These are phyloP conservation scores for Drosophila willistoni DNA, from an alignment of 1,140 invertebrate genomes.

Conservation along the genomic window DNA sequence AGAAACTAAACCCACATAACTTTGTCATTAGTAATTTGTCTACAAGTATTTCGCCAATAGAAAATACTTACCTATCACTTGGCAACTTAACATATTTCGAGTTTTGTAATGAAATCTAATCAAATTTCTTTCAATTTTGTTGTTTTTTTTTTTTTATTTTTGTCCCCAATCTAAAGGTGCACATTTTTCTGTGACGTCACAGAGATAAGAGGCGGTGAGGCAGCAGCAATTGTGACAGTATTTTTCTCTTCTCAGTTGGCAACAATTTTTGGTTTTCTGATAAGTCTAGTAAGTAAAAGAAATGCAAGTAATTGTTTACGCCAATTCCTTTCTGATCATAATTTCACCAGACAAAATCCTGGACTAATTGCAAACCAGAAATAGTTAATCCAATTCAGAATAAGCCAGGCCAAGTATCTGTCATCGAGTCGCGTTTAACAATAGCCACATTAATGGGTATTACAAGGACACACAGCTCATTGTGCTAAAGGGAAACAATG, in stretches of 20 bases:
- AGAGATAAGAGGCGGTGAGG: conserved; percentile 36
- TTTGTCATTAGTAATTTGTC: neutral
- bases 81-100: conserved; percentile 42
- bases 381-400: conserved; percentile 58
- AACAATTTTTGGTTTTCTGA: conserved; percentile 33
- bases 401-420: conserved; percentile 27
- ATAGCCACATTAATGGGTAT: conserved; percentile 71
- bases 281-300: conserved; percentile 24
- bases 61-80: conserved; percentile 14
- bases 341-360: conserved; percentile 40
- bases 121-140: neutral
- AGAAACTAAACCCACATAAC: neutral
- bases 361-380: conserved; percentile 39
- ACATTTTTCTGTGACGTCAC: conserved; percentile 70
- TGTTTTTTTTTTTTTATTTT: neutral
- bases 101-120: conserved; percentile 63
- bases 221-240: conserved; percentile 23
- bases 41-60: conserved; percentile 14
- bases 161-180: conserved; percentile 36
- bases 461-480: conserved; percentile 64
- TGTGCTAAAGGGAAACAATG: conserved; percentile 55
- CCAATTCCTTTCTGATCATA: conserved; percentile 6
- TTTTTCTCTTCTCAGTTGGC: conserved; percentile 38
- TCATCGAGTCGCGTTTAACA: conserved; percentile 57
- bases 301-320: conserved; percentile 36